phyloP scores from a whole-genome alignment of 2,888 invertebrate species.

The Timandra comae region DNA sequence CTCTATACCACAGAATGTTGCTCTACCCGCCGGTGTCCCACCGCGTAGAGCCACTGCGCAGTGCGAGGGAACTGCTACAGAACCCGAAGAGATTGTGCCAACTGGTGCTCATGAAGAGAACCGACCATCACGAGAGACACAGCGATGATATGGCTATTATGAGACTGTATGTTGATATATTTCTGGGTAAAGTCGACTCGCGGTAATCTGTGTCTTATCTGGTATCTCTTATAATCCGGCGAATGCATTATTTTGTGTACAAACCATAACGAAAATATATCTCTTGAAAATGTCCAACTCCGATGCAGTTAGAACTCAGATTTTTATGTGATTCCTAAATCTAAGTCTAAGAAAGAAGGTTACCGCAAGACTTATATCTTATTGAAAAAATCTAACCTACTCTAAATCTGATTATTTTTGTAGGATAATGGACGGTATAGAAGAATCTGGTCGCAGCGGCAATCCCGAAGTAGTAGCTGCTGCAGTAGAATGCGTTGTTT shows the following conservation, averaged over 20 bases:
- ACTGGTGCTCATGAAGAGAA: conserved; percentile 81
- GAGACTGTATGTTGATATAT: conserved; percentile 81
- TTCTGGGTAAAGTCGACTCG: conserved; percentile 7
- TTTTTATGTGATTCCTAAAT: too few species aligned
- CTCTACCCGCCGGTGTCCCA: conserved; percentile 91
- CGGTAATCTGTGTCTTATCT: too few species aligned
- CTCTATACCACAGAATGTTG: conserved; percentile 94
- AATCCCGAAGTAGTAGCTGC: conserved; percentile 86
- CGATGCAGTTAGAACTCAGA: too few species aligned
- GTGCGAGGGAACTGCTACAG: conserved; percentile 86
- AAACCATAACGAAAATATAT: too few species aligned
- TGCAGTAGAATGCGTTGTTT: conserved; percentile 89
- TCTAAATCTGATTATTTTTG: conserved; percentile 10
- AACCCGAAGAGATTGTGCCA: conserved; percentile 89
- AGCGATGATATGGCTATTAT: conserved; percentile 89
- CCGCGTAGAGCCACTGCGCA: conserved; percentile 89
- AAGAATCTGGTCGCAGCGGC: conserved; percentile 91
- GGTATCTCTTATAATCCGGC: too few species aligned
- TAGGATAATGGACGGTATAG: conserved; percentile 93
- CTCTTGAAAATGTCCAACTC: too few species aligned
- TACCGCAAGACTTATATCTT: too few species aligned
- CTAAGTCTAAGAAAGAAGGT: too few species aligned
- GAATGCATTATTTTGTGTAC: too few species aligned
- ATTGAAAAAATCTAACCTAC: too few species aligned
- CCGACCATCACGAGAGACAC: conserved; percentile 68